These are phyloP conservation scores for Mizuhopecten yessoensis DNA, from an alignment of 1,140 invertebrate species.

Conservation along the genomic window DNA sequence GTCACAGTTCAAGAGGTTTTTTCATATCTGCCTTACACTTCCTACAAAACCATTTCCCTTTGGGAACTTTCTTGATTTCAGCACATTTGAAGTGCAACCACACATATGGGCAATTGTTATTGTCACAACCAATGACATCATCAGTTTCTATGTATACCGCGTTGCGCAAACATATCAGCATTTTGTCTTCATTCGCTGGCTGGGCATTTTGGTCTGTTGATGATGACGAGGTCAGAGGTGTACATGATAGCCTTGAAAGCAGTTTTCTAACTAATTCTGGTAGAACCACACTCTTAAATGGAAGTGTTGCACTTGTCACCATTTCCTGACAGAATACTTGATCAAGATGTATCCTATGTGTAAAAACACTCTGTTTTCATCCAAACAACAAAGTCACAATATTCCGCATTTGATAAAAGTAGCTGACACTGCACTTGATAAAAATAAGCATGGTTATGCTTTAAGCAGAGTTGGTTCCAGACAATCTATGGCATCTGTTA, in stretches of 20 bases:
- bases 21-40: not conserved
- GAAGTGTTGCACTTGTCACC: not conserved
- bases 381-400: slow-evolving; percentile 66
- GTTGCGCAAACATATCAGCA: not conserved
- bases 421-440: slow-evolving; percentile 66
- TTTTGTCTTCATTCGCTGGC: too few species aligned
- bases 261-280: slow-evolving; percentile 57
- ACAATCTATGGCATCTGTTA: not conserved
- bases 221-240: too few species aligned
- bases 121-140: slow-evolving; percentile 28
- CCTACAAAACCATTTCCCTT: not conserved
- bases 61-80: not conserved
- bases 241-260: slow-evolving; percentile 33
- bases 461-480: slow-evolving; percentile 36
- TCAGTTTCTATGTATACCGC: not conserved
- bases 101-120: not conserved
- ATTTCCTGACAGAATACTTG: too few species aligned
- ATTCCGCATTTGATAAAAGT: slow-evolving; percentile 46
- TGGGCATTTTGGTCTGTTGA: too few species aligned
- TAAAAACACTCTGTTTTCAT: slow-evolving; percentile 47
- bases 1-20: too few species aligned
- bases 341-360: slow-evolving; percentile 42
- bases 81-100: slow-evolving; percentile 36
- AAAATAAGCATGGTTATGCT: slow-evolving; percentile 56
- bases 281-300: slow-evolving; percentile 54